Evolutionary conservation across 2,888 invertebrate species (phyloP).

Genomic region (Rhyacophila evoluta): DNA sequence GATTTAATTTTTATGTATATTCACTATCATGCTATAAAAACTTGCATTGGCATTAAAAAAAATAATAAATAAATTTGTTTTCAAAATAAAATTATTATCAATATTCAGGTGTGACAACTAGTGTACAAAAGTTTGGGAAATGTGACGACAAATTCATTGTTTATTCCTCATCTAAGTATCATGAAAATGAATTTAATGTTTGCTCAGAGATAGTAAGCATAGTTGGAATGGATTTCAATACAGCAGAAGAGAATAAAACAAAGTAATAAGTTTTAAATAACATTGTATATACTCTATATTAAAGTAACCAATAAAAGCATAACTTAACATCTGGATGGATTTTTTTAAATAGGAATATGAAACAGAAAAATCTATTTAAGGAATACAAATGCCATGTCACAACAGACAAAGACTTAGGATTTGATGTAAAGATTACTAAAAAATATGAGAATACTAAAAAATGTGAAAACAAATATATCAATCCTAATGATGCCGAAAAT

Average conservation of each 20-base stretch:
- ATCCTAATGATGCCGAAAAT: conserved; percentile 65
- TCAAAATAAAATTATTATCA: too few species aligned
- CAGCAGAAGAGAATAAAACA: conserved; percentile 75
- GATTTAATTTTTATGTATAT: too few species aligned
- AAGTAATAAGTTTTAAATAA: conserved; percentile 61
- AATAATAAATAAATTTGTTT: too few species aligned
- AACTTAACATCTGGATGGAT: too few species aligned
- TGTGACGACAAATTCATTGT: conserved; percentile 70
- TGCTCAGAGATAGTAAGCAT: conserved; percentile 73
- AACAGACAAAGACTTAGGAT: conserved; percentile 67
- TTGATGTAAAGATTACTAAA: conserved; percentile 69
- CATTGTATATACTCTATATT: too few species aligned
- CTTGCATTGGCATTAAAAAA: too few species aligned
- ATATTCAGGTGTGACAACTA: conserved; percentile 64
- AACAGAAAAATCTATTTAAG: conserved; percentile 63
- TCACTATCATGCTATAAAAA: too few species aligned
- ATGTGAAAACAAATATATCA: conserved; percentile 67
- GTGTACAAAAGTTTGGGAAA: conserved; percentile 66
- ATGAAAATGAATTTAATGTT: conserved; percentile 69
- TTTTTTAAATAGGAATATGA: conserved; percentile 62
- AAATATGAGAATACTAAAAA: conserved; percentile 64
- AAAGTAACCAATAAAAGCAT: too few species aligned
- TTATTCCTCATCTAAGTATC: conserved; percentile 72
- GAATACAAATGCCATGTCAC: conserved; percentile 70
- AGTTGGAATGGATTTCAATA: conserved; percentile 72